Evolutionary conservation across 1,140 invertebrate species (phyloP), one percentile per base, ranked within the genome.

Genomic region (Drosophila dunni): DNA sequence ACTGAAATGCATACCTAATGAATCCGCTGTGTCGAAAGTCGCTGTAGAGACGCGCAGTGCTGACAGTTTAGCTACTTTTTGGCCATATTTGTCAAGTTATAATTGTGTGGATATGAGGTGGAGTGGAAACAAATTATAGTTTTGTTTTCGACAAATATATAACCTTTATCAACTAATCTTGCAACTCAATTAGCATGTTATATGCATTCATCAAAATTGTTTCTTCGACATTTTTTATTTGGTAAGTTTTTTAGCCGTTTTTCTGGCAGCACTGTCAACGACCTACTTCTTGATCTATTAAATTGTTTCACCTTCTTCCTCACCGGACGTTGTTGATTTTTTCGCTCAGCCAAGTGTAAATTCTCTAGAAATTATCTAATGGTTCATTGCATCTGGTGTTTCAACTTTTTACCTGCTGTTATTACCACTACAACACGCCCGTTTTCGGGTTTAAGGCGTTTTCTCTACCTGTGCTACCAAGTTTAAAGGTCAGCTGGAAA

Each of bases 391-490:
- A 34, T 33, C 44, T 50, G 34, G 24, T 54, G 10, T 15, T 45
- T 33, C 10, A 11, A 48, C 15, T 57, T 29, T 7, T 33, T 60
- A 67, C 65, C 65, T 67, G 65, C 8, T 53, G 8, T 42, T 29
- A 3, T 40, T 56, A 20, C 34, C 53, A 56, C 15, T 9, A 17
- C 38, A 40, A 40, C 2, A 29, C 53, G 53, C 36, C 53, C 33
- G 20, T 8, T 38, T 40, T 53, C 3, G 10, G 50, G 29, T 7
- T 34, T 53, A 34, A 36, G 50, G 50, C 50, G 8, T 53, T 53
- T 10, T 15, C 15, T 15, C 38, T 62, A 61, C 57, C 66, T 62
- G 66, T 17, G 17, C 13, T 45, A 50, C 20, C n/a, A 36, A 69
- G 65, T 51, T 46, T 15, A 62, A 9, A 62, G 65, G 45, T 33